Conservation (phyloP, 2,113 vertebrate species). For the Nyctereutes procyonoides region DNA sequence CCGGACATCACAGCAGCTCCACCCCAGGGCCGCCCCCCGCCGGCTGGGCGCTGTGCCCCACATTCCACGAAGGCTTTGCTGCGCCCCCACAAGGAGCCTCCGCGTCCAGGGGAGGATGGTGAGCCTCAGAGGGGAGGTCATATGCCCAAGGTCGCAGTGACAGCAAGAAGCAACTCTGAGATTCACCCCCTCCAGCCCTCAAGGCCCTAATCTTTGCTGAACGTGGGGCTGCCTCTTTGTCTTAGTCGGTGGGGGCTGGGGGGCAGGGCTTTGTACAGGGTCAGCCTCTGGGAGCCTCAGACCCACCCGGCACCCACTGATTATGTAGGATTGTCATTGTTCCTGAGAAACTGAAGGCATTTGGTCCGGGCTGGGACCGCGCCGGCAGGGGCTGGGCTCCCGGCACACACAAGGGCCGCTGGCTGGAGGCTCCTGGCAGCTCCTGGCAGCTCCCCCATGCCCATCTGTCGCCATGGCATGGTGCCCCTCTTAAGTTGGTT, state of each 20-base stretch:
- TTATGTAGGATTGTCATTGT: not conserved
- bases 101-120: rapidly evolving
- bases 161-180: not conserved
- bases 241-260: not conserved
- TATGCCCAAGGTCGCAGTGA: not conserved
- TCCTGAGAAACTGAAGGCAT: constrained; percentile 85
- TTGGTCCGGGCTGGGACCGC: constrained; percentile 81
- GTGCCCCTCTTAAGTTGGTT: constrained; percentile 87
- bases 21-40: rapidly evolving
- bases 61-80: rapidly evolving
- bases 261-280: not conserved
- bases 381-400: constrained; percentile 81
- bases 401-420: constrained; percentile 85
- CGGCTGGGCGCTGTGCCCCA: rapidly evolving
- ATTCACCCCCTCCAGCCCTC: rapidly evolving
- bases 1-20: not conserved
- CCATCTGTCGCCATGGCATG: constrained; percentile 90
- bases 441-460: constrained; percentile 79
- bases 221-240: not conserved
- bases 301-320: not conserved
- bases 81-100: not conserved
- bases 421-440: constrained; percentile 82
- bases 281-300: not conserved
- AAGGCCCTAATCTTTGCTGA: not conserved
- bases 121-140: not conserved